A percentile compares a stretch with the other conserved stretches of the same genome.
Conservation (phyloP, 1,140 invertebrate genomes). For the Diabrotica virgifera region DNA sequence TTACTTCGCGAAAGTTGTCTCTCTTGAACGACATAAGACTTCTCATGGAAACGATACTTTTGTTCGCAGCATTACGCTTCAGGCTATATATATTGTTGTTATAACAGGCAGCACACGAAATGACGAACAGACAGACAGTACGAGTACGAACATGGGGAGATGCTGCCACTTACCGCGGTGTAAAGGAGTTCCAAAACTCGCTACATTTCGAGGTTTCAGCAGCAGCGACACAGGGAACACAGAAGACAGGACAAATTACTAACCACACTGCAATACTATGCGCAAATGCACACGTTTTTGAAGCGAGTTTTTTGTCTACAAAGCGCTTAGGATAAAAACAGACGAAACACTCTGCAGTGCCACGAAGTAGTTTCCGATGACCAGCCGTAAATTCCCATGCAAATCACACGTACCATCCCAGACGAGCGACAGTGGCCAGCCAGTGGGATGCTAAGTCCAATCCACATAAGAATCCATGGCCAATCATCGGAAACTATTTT, state of each 20-base stretch:
- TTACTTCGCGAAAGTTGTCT: not conserved
- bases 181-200: constrained; percentile 96
- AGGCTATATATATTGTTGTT: constrained; percentile 18
- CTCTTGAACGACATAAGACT: not conserved
- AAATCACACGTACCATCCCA: too few relatives aligned
- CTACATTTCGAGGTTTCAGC: constrained; percentile 68
- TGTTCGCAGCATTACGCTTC: constrained; percentile 10
- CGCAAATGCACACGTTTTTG: constrained; percentile 39
- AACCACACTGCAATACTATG: constrained; percentile 61
- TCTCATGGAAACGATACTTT: constrained; percentile 1
- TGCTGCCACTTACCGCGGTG: constrained; percentile 91
- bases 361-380: too few relatives aligned
- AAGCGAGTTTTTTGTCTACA: not conserved
- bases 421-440: too few relatives aligned
- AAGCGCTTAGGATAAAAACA: too few relatives aligned
- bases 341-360: too few relatives aligned
- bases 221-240: constrained; percentile 70
- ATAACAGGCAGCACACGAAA: constrained; percentile 48
- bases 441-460: too few relatives aligned
- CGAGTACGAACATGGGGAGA: constrained; percentile 47
- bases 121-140: constrained; percentile 46
- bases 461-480: too few relatives aligned
- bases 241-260: constrained; percentile 69
- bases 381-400: too few relatives aligned
- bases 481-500: too few relatives aligned